phyloP scores from a whole-genome alignment of 1,140 invertebrate genomes.

The Ruditapes philippinarum region DNA sequence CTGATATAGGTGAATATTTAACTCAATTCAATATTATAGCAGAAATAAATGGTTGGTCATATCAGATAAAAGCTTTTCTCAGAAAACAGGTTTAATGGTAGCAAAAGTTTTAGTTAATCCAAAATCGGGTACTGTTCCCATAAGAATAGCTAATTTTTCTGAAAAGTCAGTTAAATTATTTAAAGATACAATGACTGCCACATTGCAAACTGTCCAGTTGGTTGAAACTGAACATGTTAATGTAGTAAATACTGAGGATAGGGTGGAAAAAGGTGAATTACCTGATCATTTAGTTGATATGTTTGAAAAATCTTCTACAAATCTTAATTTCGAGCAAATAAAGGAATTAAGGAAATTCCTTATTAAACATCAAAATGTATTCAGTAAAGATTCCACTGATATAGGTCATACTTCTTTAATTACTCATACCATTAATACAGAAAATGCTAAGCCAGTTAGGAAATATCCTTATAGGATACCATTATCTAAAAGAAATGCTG shows the following conservation, averaged over 20 bases:
- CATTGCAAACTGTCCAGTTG: neutral
- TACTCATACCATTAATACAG: slow-evolving; percentile 64
- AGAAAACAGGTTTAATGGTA: slow-evolving; percentile 32
- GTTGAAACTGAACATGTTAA: neutral
- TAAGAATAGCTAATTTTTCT: neutral
- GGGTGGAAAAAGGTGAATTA: no score
- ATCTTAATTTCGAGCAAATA: neutral
- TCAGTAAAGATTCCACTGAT: slow-evolving; percentile 50
- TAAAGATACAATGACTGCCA: neutral
- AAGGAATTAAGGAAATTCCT: slow-evolving; percentile 10
- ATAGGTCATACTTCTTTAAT: slow-evolving; percentile 47
- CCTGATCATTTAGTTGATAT: neutral
- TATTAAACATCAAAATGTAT: slow-evolving; percentile 56
- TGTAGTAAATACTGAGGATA: neutral
- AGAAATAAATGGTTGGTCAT: slow-evolving; percentile 42
- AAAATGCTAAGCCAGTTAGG: slow-evolving; percentile 46
- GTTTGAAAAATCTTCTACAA: neutral
- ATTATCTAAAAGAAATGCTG: slow-evolving; percentile 23
- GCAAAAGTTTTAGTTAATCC: slow-evolving; percentile 29
- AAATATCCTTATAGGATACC: slow-evolving; percentile 43
- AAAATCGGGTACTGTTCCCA: neutral
- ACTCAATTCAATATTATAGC: slow-evolving; percentile 41
- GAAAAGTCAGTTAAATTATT: neutral
- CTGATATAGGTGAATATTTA: slow-evolving; percentile 53
- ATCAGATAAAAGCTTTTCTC: neutral